Conservation (phyloP, 23 tunicate species). For the Ascidia mentula region DNA sequence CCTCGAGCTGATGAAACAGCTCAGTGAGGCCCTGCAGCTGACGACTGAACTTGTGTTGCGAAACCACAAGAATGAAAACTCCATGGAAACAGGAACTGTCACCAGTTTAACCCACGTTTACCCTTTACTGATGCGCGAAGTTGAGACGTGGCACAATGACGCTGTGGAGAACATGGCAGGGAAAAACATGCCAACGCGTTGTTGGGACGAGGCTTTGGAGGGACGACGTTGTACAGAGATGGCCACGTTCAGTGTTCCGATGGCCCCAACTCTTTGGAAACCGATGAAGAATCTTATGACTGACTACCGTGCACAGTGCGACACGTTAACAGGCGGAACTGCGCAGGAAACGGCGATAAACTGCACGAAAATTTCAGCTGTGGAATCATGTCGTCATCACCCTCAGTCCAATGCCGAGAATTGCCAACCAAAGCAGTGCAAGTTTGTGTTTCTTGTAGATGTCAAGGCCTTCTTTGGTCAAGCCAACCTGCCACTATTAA, state of each 20-base stretch:
- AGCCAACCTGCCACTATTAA: slow-evolving; percentile 66
- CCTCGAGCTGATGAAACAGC: slow-evolving; percentile 40
- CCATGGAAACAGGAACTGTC: slow-evolving; percentile 51
- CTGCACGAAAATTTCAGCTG: slow-evolving; percentile 44
- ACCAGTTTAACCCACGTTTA: slow-evolving; percentile 64
- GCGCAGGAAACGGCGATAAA: not conserved
- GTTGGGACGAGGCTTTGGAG: slow-evolving; percentile 44
- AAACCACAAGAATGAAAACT: slow-evolving; percentile 67
- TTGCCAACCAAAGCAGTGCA: slow-evolving; percentile 55
- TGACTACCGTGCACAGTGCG: slow-evolving; percentile 59
- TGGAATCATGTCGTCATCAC: slow-evolving; percentile 34
- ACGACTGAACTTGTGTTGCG: slow-evolving; percentile 56
- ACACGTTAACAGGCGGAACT: slow-evolving; percentile 10
- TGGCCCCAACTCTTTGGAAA: slow-evolving; percentile 73
- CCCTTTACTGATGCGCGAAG: slow-evolving; percentile 68
- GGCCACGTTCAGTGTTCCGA: slow-evolving; percentile 54
- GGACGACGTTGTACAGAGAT: slow-evolving; percentile 23
- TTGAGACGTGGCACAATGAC: slow-evolving; percentile 70
- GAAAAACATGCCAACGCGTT: slow-evolving; percentile 9
- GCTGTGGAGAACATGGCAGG: slow-evolving; percentile 62
- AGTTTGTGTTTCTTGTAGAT: slow-evolving; percentile 64
- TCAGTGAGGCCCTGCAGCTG: slow-evolving; percentile 40
- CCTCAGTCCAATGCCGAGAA: slow-evolving; percentile 9
- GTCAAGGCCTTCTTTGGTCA: slow-evolving; percentile 79
- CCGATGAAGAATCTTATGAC: slow-evolving; percentile 54